These are phyloP conservation scores for Rattus rattus DNA, from an alignment of 2,113 vertebrate genomes.

Conservation along the genomic window DNA sequence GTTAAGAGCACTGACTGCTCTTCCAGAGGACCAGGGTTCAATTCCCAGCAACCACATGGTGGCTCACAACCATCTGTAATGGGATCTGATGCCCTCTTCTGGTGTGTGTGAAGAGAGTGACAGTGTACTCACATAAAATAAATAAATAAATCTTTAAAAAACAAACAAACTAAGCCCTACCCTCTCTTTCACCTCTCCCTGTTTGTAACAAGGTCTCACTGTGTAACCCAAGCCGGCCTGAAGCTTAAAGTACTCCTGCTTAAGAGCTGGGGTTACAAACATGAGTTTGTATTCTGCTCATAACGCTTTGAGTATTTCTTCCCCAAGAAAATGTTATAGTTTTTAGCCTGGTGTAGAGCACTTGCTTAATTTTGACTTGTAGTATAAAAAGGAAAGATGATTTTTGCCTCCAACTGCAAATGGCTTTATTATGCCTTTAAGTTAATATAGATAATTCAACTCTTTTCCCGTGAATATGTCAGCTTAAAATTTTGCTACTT, in stretches of 20 bases:
- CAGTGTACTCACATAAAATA: no score
- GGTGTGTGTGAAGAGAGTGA: no score
- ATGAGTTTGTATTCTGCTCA: background rate
- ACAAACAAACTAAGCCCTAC: no score
- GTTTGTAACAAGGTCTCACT: background rate
- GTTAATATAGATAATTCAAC: background rate
- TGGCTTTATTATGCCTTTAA: constrained; percentile 53
- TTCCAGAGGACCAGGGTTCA: no score
- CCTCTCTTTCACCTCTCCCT: background rate
- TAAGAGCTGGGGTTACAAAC: background rate
- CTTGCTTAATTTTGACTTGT: background rate
- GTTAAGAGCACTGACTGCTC: no score
- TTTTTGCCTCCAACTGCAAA: background rate
- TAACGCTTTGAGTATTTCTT: background rate
- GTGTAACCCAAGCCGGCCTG: background rate
- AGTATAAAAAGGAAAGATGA: background rate
- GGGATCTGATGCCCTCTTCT: no score
- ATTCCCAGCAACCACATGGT: no score
- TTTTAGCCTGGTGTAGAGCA: background rate
- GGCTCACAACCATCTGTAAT: no score
- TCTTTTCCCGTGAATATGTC: background rate
- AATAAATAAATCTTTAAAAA: no score
- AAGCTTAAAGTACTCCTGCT: background rate
- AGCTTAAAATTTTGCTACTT: constrained; percentile 24
- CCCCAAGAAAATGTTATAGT: constrained; percentile 15